Percentiles rank a stretch among this genome's conserved stretches.
Evolutionary conservation across 2,888 invertebrate species (phyloP).

Genomic region (Rhorus exstirpatorius): DNA sequence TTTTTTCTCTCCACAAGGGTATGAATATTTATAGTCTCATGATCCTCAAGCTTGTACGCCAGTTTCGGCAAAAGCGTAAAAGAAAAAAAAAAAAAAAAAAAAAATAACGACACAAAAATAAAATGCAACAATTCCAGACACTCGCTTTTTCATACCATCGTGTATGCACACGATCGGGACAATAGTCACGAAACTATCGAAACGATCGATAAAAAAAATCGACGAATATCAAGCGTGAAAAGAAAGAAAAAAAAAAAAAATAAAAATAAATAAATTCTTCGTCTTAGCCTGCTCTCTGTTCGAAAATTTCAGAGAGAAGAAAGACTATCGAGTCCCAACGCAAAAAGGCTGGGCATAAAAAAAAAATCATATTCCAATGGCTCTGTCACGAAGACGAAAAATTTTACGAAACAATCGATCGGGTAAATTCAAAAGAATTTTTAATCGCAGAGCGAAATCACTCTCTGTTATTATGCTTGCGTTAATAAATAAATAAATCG

Average conservation of each 20-base stretch:
- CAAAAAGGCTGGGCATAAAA: slow-evolving; percentile 1
- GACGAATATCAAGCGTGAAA: slow-evolving; percentile 23
- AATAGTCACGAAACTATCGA: slow-evolving; percentile 56
- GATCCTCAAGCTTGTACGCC: too few species aligned
- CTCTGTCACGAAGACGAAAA: slow-evolving; percentile 25
- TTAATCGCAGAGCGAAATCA: slow-evolving; percentile 15
- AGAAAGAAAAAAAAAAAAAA: slow-evolving; percentile 34
- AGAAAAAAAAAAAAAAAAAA: slow-evolving; percentile 25
- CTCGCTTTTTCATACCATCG: slow-evolving; percentile 12
- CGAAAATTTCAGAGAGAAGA: slow-evolving; percentile 60
- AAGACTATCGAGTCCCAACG: slow-evolving; percentile 51
- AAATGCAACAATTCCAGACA: slow-evolving; percentile 59
- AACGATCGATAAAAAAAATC: slow-evolving; percentile 31
- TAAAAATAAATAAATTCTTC: too few species aligned
- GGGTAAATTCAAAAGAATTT: slow-evolving; percentile 38
- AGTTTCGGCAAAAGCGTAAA: slow-evolving; percentile 49
- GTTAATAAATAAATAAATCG: slow-evolving; percentile 63
- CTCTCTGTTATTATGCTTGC: slow-evolving; percentile 34
- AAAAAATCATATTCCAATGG: slow-evolving; percentile 2
- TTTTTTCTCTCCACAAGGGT: too few species aligned
- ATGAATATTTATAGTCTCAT: too few species aligned
- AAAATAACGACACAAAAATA: too few species aligned
- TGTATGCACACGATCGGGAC: slow-evolving; percentile 38
- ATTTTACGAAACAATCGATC: slow-evolving; percentile 6
- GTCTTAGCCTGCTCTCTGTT: slow-evolving; percentile 59